These are phyloP conservation scores for Geodia barretti DNA, from an alignment of 37 sponge, comb jelly and placozoan genomes.

Conservation along the genomic window DNA sequence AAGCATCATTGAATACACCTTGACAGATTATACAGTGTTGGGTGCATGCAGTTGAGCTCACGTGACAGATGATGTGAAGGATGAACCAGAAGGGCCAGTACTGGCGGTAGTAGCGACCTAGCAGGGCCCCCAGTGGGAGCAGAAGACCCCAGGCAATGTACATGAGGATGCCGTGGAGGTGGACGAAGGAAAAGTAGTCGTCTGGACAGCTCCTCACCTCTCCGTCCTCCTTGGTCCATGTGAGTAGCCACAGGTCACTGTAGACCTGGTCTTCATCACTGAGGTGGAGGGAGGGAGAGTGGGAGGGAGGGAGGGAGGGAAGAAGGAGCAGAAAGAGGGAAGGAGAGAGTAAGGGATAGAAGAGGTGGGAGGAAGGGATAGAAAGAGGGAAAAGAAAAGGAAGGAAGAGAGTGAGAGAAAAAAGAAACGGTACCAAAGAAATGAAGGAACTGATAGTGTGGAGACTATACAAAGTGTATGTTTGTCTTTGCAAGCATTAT, in stretches of 20 bases:
- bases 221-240: slow-evolving; percentile 1
- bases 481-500: too few species aligned
- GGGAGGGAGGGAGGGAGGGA: background rate
- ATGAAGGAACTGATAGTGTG: too few species aligned
- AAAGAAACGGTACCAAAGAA: too few species aligned
- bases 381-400: background rate
- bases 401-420: background rate
- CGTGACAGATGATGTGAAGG: slow-evolving; percentile 63
- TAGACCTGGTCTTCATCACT: background rate
- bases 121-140: slow-evolving; percentile 64
- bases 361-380: background rate
- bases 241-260: slow-evolving; percentile 55
- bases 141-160: slow-evolving; percentile 69
- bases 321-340: background rate
- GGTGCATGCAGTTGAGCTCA: too few species aligned
- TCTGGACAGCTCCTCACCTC: slow-evolving; percentile 15
- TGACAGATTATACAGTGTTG: too few species aligned
- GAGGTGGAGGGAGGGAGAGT: background rate
- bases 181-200: slow-evolving; percentile 40
- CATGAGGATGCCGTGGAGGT: slow-evolving; percentile 76
- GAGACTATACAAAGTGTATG: too few species aligned
- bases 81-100: slow-evolving; percentile 65
- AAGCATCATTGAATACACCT: too few species aligned
- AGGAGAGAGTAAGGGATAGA: background rate
- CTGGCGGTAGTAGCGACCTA: slow-evolving; percentile 73